Evolutionary conservation across 2,888 invertebrate species (phyloP), one percentile per base, ranked within the genome.

Genomic region (Tiphia femorata): DNA sequence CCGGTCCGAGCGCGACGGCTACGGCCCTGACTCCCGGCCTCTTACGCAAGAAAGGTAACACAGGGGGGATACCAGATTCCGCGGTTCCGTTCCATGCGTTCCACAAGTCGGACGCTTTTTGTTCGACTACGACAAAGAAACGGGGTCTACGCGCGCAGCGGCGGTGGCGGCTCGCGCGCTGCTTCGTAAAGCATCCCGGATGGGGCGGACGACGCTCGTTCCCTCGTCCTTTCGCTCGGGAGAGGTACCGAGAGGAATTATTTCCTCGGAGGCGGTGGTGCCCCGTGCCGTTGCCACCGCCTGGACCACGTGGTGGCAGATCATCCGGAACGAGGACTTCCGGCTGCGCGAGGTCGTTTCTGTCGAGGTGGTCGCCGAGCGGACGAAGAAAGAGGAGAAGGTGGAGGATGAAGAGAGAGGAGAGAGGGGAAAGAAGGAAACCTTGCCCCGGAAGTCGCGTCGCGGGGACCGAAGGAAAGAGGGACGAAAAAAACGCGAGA

Each of bases 41-140:
- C 53, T 64, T 64, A 60, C 56, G 61, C 59, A 53, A 63, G 57
- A 61, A 68, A 62, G 50, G 57, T 61, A 62, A 63, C 53, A 55
- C 48, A n/a, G n/a, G n/a, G 40, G 62, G 60, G 49, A 63, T 48
- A 66, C 58, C 35, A 44, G 46, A 62, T 55, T 55, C 49, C 42
- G 61, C 48, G 41, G 50, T 54, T 54, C 35, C 33, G 53, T 49
- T 44, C 33, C 20, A 20, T 33, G 14, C 52, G 43, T 50, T 56
- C 50, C 33, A 51, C 41, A 25, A 21, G 53, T 49, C n/a, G 29
- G 43, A 27, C 44, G 37, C 37, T 59, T 48, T 20, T 60, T 58
- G 48, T 30, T 23, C 12, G 21, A 6, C 12, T 7, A 8, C 27
- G 20, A 40, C 10, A 27, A 33, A 29, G 33, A 23, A 35, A 41